A percentile compares a stretch with the other conserved stretches of the same genome.
Evolutionary conservation across 2,797 vertebrate species (phyloP).

Genomic region (Pterois miles): DNA sequence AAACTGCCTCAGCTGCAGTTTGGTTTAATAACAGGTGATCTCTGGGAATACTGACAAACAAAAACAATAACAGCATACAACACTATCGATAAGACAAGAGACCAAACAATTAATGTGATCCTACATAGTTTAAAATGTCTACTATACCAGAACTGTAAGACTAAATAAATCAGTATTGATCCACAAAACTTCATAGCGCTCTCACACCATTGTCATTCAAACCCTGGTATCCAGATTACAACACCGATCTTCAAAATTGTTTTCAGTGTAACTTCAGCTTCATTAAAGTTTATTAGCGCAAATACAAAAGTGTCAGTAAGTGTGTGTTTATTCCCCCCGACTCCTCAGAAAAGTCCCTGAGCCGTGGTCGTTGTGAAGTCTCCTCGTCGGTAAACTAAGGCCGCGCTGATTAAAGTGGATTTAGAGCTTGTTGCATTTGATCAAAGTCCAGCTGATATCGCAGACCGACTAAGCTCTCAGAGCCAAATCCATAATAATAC

Average conservation of each 20-base stretch:
- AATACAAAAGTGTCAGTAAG: conserved; percentile 23
- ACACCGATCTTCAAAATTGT: conserved; percentile 12
- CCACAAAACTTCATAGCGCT: not conserved
- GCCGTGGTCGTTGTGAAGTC: conserved; percentile 48
- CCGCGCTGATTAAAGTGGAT: conserved; percentile 76
- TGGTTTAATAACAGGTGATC: not conserved
- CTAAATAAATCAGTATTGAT: not conserved
- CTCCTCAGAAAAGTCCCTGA: conserved; percentile 34
- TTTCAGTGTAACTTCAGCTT: conserved; percentile 17
- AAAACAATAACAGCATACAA: not conserved
- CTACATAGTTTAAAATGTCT: not conserved
- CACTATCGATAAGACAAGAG: not conserved
- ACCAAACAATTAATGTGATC: not conserved
- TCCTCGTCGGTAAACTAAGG: conserved; percentile 55
- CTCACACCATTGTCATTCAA: not conserved
- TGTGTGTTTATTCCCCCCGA: conserved; percentile 16
- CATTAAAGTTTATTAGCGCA: conserved; percentile 20
- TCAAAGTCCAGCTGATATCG: conserved; percentile 78
- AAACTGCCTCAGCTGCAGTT: not conserved
- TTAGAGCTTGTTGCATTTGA: conserved; percentile 74
- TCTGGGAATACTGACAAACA: not conserved
- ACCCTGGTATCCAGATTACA: conserved; percentile 18
- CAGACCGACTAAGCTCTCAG: conserved; percentile 60
- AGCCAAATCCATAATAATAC: conserved; percentile 72
- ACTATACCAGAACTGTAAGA: not conserved